These are phyloP conservation scores for Rambutsinella grinnellia DNA, from an alignment of 2,888 invertebrate genomes.

Conservation along the genomic window DNA sequence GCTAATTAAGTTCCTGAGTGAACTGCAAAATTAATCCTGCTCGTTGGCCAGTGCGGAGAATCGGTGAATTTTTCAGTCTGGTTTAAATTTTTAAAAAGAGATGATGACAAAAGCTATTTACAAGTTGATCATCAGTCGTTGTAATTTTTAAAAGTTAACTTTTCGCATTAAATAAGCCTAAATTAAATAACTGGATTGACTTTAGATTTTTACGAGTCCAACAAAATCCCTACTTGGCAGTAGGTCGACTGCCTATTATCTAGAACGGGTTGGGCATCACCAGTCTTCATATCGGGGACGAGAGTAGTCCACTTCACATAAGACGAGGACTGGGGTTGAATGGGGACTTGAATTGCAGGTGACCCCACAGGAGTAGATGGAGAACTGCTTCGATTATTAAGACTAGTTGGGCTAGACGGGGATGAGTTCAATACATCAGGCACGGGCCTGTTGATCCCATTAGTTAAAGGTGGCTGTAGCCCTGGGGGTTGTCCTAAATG, in stretches of 20 bases:
- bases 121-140: no score
- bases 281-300: slow-evolving; percentile 61
- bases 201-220: slow-evolving; percentile 56
- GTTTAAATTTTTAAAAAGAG: no score
- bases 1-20: no score
- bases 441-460: slow-evolving; percentile 37
- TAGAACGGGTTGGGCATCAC: slow-evolving; percentile 33
- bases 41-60: no score
- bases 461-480: slow-evolving; percentile 1
- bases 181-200: background rate
- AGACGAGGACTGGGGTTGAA: slow-evolving; percentile 25
- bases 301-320: slow-evolving; percentile 63
- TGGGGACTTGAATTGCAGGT: background rate
- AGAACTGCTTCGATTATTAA: slow-evolving; percentile 8
- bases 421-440: slow-evolving; percentile 41
- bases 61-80: no score
- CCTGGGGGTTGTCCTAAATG: background rate
- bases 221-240: slow-evolving; percentile 63
- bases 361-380: slow-evolving; percentile 10
- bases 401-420: slow-evolving; percentile 30
- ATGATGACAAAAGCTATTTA: no score
- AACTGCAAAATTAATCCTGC: no score
- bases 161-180: slow-evolving; percentile 7
- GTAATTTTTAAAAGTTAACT: no score
- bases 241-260: slow-evolving; percentile 55